phyloP scores from a whole-genome alignment of 2,113 vertebrate genomes.

The Thermophis baileyi region DNA sequence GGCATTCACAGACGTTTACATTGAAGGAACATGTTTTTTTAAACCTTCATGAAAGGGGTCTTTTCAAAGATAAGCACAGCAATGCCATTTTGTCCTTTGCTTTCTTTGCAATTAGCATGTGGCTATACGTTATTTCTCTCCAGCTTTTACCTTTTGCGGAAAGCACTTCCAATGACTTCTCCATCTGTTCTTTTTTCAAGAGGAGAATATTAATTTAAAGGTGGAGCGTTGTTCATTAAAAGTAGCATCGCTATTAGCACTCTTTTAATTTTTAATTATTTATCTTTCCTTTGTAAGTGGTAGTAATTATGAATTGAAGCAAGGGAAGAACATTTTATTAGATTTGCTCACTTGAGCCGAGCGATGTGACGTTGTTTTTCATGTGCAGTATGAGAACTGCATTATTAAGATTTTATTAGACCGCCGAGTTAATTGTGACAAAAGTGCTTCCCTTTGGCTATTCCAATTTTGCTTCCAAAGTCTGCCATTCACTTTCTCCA shows the following conservation, averaged over 20 bases:
- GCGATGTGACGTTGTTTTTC: neutral
- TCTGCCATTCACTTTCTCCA: neutral
- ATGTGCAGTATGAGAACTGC: neutral
- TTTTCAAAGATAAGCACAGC: neutral
- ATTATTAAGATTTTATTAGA: neutral
- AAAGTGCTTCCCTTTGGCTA: neutral
- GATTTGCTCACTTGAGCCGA: neutral
- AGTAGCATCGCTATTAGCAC: neutral
- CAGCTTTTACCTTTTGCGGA: neutral
- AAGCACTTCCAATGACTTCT: neutral
- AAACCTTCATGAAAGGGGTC: neutral
- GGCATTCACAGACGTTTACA: neutral
- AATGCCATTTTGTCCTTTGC: neutral
- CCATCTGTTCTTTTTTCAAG: neutral
- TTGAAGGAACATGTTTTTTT: neutral
- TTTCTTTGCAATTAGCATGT: neutral
- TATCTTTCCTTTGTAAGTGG: neutral
- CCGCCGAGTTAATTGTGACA: neutral
- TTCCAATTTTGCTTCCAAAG: neutral
- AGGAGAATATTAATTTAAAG: neutral
- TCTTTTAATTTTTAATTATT: neutral
- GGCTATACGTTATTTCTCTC: neutral
- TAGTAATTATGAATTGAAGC: neutral
- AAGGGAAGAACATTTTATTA: neutral
- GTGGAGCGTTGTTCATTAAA: neutral